Base-by-base conservation (phyloP, 30 jellyfish, hydroid and myxozoan species). In the Hydra vulgaris region DNA sequence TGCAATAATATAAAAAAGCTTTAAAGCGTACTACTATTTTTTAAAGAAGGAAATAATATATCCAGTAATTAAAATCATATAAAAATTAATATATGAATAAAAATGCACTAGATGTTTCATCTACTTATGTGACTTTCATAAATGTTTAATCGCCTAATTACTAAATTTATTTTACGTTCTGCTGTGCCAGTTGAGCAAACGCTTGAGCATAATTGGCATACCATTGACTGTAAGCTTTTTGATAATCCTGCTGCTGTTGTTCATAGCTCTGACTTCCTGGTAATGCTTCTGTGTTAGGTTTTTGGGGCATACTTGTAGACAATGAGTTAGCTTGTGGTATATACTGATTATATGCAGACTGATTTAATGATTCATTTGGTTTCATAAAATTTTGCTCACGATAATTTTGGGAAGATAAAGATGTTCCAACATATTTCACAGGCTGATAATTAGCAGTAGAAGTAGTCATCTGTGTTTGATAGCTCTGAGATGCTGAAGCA, bases 221-320 rank as follows among this genome's bases (percentile, higher is more conserved):
- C 87, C 87, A 80, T 26, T 80, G 87, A 80, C 87, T 80, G 69
- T 80, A 80, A n/a, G 87, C 87, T 80, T 80, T 80, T 56, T 80
- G 87, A 55, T 80, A 80, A 71, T 80, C 87, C 26, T 80, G 80
- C 54, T 80, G 87, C 19, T 80, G 87, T 24, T 80, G 68, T 23
- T 80, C 87, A 66, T 80, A 80, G 19, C 84, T 27, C 25, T 69
- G 74, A 27, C 54, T 27, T 19, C 27, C 70, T 16, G 73, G 74
- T 16, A 26, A 53, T 21, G 73, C 73, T 0, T 70, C 71, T 19
- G 87, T 25, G 19, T 84, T 27, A 21, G 81, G 81, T 21, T 26
- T 68, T 68, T 68, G 75, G 27, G 75, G 75, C 75, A 68, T 68
- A 23, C 8, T 68, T n/a, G 26, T 68, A 68, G 25, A 20, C 27